Conservation (phyloP, 37 sponge, comb jelly and placozoan species). For the Eunapius fragilis region DNA sequence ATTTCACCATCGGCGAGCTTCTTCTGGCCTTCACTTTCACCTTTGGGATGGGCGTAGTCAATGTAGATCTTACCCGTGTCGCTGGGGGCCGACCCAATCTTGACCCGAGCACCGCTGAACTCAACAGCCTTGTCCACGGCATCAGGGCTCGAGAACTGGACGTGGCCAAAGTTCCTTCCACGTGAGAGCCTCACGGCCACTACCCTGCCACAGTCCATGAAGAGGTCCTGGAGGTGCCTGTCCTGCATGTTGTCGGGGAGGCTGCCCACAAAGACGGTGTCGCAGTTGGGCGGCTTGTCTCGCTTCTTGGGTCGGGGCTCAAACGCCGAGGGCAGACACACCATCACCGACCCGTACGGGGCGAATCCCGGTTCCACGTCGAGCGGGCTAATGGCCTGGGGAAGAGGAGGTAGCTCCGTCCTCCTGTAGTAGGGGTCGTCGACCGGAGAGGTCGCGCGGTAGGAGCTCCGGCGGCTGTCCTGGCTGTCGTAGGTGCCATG, state of each 20-base stretch:
- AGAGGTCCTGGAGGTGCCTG: slow-evolving; percentile 64
- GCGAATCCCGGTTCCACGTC: slow-evolving; percentile 1
- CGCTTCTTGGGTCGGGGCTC: slow-evolving; percentile 35
- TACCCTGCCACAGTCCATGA: slow-evolving; percentile 63
- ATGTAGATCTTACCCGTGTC: slow-evolving; percentile 54
- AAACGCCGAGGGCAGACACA: slow-evolving; percentile 37
- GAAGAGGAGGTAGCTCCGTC: not conserved
- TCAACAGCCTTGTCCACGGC: slow-evolving; percentile 61
- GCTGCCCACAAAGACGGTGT: slow-evolving; percentile 73
- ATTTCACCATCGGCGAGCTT: slow-evolving; percentile 5
- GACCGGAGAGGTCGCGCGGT: not conserved
- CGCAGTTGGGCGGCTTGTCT: slow-evolving; percentile 41
- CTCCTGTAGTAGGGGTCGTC: slow-evolving; percentile 28
- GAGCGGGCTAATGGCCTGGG: not conserved
- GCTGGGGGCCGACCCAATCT: slow-evolving; percentile 37
- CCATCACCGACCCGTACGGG: slow-evolving; percentile 39
- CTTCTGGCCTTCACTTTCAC: slow-evolving; percentile 8
- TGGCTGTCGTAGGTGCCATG: slow-evolving; percentile 6
- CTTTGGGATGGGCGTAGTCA: slow-evolving; percentile 67
- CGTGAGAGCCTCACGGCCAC: slow-evolving; percentile 50
- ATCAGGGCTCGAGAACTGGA: slow-evolving; percentile 44
- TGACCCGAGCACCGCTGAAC: slow-evolving; percentile 28
- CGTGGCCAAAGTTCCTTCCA: slow-evolving; percentile 59
- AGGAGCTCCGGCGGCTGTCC: not conserved
- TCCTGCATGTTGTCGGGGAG: slow-evolving; percentile 62